Percentiles rank a stretch among this genome's conserved stretches.
These are phyloP conservation scores for Brachionus plicatilis DNA, from an alignment of 1,140 invertebrate genomes.

Conservation along the genomic window DNA sequence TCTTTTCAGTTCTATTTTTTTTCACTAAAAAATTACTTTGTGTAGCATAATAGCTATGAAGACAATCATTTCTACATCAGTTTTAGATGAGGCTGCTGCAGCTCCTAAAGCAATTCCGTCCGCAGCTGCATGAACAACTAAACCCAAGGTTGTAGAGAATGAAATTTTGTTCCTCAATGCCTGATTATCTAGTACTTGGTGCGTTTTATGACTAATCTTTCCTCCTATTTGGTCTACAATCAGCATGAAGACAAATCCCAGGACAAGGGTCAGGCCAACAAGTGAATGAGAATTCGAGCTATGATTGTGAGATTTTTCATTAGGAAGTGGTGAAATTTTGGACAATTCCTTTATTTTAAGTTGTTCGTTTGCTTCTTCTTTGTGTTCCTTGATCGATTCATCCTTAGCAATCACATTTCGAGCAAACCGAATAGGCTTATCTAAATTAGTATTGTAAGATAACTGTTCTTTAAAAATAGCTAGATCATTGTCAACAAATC, in stretches of 20 bases:
- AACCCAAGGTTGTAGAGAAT: slow-evolving; percentile 37
- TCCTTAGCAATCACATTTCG: background rate
- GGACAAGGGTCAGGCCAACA: slow-evolving; percentile 70
- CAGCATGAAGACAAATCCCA: slow-evolving; percentile 94
- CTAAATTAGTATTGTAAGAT: background rate
- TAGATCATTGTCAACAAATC: background rate
- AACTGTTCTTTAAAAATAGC: background rate
- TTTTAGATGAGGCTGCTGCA: slow-evolving; percentile 84
- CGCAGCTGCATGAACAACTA: slow-evolving; percentile 59
- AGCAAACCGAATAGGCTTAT: background rate
- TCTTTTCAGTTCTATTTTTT: background rate
- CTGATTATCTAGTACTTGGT: slow-evolving; percentile 57
- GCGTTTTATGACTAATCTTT: slow-evolving; percentile 41
- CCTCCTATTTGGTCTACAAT: slow-evolving; percentile 76
- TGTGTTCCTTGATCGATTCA: background rate
- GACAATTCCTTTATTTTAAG: slow-evolving; percentile 1
- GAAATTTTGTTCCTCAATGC: slow-evolving; percentile 61
- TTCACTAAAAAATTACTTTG: slow-evolving; percentile 63
- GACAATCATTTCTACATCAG: slow-evolving; percentile 93
- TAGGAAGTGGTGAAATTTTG: background rate
- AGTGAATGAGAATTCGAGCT: slow-evolving; percentile 47
- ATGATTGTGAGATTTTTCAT: slow-evolving; percentile 31
- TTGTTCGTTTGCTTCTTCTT: slow-evolving; percentile 16
- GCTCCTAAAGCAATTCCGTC: slow-evolving; percentile 94
- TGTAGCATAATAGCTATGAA: slow-evolving; percentile 96